Percentiles rank a stretch among this genome's conserved stretches.
Evolutionary conservation across 2,113 vertebrate species (phyloP).

Genomic region (Oncorhynchus gorbuscha): DNA sequence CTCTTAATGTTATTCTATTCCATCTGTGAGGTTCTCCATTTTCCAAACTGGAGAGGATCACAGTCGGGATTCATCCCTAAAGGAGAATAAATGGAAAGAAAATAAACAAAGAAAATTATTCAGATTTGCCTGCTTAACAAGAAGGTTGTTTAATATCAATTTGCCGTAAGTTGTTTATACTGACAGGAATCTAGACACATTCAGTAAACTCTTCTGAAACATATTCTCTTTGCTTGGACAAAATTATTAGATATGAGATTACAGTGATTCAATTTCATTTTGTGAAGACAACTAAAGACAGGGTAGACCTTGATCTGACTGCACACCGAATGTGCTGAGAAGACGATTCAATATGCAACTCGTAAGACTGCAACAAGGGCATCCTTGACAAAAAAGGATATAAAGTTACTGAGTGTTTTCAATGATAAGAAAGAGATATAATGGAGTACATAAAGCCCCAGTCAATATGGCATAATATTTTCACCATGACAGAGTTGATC

Average conservation of each 20-base stretch:
- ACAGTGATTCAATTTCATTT: neutral
- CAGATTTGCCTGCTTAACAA: conserved; percentile 16
- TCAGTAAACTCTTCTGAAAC: neutral
- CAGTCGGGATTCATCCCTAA: conserved; percentile 39
- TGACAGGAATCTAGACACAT: neutral
- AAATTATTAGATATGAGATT: neutral
- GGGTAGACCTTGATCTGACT: neutral
- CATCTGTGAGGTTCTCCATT: conserved; percentile 42
- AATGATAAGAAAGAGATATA: neutral
- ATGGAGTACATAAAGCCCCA: neutral
- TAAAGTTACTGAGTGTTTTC: neutral
- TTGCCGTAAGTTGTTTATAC: too few species aligned
- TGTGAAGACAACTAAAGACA: neutral
- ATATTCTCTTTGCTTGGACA: neutral
- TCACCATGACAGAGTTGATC: neutral
- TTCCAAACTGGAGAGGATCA: conserved; percentile 54
- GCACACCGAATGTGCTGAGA: neutral
- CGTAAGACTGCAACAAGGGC: neutral
- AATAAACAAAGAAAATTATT: conserved; percentile 38
- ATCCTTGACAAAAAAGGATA: neutral
- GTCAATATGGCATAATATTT: neutral
- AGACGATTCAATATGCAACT: neutral
- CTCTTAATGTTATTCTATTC: conserved; percentile 49
- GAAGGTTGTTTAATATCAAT: neutral
- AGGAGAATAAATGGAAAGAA: conserved; percentile 48